These are phyloP conservation scores for Paralichthys olivaceus DNA, from an alignment of 2,113 vertebrate species.

Conservation along the genomic window DNA sequence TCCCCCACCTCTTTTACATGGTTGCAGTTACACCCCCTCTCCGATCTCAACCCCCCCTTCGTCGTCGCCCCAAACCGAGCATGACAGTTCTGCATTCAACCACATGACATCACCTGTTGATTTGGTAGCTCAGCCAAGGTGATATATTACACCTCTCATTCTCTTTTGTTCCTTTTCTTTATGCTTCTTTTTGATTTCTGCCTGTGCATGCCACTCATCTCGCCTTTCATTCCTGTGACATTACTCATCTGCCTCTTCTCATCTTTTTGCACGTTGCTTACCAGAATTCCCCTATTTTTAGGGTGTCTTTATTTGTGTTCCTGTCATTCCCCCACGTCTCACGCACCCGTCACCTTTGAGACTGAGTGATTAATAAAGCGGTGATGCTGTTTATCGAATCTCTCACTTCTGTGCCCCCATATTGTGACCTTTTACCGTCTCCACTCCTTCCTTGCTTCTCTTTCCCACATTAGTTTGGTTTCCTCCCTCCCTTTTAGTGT, in stretches of 20 bases:
- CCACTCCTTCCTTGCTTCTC: constrained; percentile 26
- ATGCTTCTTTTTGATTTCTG: not conserved
- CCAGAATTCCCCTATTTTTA: constrained; percentile 29
- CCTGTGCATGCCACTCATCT: constrained; percentile 25
- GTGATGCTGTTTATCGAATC: constrained; percentile 17
- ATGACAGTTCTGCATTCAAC: constrained; percentile 36
- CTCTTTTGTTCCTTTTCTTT: constrained; percentile 13
- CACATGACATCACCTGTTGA: constrained; percentile 77
- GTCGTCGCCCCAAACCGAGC: constrained; percentile 21
- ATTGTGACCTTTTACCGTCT: constrained; percentile 37
- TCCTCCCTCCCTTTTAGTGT: constrained; percentile 30
- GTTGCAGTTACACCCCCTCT: constrained; percentile 13
- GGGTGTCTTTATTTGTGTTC: not conserved
- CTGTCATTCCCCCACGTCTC: not conserved
- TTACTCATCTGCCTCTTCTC: constrained; percentile 46
- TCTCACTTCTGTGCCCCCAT: constrained; percentile 3
- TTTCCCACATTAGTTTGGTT: constrained; percentile 54
- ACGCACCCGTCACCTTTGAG: not conserved
- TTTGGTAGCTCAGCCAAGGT: constrained; percentile 35
- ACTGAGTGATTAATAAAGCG: constrained; percentile 30
- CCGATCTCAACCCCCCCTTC: not conserved
- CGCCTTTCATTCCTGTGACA: constrained; percentile 31
- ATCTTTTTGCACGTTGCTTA: constrained; percentile 5
- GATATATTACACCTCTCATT: constrained; percentile 29
- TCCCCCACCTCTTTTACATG: constrained; percentile 37